Base-by-base conservation (phyloP, 2,888 invertebrate species). In the Baccha elongata region DNA sequence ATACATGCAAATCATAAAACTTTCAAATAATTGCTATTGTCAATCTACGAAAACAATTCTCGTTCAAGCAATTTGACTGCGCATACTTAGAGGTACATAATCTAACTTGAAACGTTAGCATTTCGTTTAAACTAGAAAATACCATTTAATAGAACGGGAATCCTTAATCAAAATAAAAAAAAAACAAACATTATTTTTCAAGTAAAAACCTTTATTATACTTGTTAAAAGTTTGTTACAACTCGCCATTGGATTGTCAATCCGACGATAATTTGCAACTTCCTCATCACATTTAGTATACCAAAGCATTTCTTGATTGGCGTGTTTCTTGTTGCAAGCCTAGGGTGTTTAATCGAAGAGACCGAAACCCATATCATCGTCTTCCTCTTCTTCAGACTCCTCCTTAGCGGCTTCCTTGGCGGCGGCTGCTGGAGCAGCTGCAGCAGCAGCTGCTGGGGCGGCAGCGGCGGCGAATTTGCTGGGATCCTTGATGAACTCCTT, bases 301-400 rank as follows among this genome's bases (percentile, higher is more conserved):
- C 29, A 62, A 71, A 71, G 67, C 15, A 32, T 37, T 62, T 21
- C 29, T 50, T 64, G 60, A 35, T 42, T 11, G 17, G 29, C 6
- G 44, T 21, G 37, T 44, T 17, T 58, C 40, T 21, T 23, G 8
- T 35, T 10, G 13, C 17, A 13, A n/a, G n/a, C 21, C 3, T 26
- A 8, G 15, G 1, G 11, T 23, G 42, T 86, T 93, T 96, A 97
- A 91, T 96, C 97, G 89, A 97, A 97, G 21, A 97, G 94, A 91
- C 98, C 98, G 91, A 99, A 98, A 91, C 99, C 99, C 98, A 99
- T 98, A 91, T 98, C 99, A 87, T 98, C 98, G 88, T 95, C 95
- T 86, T 97, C 97, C 84, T 94, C 94, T 89, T 94, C 93, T 84
- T 94, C 94, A 74, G 95, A 96, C 88, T 96, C 96, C 88, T 96